Conservation (phyloP, 2,888 invertebrate species). For the Notocelia uddmanniana region DNA sequence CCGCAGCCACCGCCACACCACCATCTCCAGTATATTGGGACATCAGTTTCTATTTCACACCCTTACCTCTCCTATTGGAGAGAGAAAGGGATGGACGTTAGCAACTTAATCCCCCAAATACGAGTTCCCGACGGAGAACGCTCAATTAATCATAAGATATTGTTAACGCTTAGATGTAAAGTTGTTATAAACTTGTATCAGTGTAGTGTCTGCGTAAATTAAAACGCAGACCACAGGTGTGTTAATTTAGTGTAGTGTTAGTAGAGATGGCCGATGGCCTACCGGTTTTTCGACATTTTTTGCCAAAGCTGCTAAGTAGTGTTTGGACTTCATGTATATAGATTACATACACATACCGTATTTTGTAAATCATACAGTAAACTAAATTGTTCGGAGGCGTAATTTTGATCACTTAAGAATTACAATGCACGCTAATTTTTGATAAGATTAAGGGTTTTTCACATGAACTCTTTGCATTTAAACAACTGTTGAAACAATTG, state of each 20-base stretch:
- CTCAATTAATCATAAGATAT: conserved; percentile 61
- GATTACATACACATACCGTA: not conserved
- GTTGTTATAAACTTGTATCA: conserved; percentile 30
- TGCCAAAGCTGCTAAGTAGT: not conserved
- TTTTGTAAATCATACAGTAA: not conserved
- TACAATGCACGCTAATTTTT: no score
- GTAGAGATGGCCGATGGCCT: no score
- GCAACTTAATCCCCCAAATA: not conserved
- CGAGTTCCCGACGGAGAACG: conserved; percentile 52
- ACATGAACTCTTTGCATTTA: not conserved
- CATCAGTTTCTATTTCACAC: not conserved
- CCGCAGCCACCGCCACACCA: not conserved
- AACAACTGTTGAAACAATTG: not conserved
- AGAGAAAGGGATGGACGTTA: conserved; percentile 14
- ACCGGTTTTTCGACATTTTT: not conserved
- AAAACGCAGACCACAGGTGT: not conserved
- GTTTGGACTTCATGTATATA: not conserved
- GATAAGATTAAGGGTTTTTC: no score
- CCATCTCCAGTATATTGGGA: not conserved
- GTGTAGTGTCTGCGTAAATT: conserved; percentile 20
- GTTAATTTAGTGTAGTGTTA: conserved; percentile 17
- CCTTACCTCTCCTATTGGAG: not conserved
- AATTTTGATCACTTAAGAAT: not conserved
- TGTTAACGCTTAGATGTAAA: conserved; percentile 52
- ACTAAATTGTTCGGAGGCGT: not conserved